Percentiles rank a stretch among this genome's conserved stretches.
These are phyloP conservation scores for Atherinosoma microstoma DNA, from an alignment of 2,797 vertebrate genomes.

Conservation along the genomic window DNA sequence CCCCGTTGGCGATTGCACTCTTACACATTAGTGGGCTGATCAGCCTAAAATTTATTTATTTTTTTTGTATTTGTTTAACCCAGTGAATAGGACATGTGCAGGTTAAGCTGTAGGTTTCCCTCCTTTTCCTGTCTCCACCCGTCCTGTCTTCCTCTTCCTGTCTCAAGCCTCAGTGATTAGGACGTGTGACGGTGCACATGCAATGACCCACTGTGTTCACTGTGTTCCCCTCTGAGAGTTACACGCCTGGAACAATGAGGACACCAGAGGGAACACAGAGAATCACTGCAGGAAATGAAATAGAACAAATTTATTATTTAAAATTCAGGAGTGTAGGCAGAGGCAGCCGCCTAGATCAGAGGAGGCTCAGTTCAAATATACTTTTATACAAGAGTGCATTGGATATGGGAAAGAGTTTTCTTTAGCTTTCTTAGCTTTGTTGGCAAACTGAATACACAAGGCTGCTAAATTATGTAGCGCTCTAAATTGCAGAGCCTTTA, in stretches of 20 bases:
- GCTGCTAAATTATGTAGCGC: not conserved
- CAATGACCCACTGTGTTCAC: slow-evolving; percentile 34
- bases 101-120: slow-evolving; percentile 49
- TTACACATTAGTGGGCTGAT: slow-evolving; percentile 8
- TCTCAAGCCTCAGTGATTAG: slow-evolving; percentile 43
- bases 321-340: slow-evolving; percentile 7
- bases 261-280: slow-evolving; percentile 48
- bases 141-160: slow-evolving; percentile 70
- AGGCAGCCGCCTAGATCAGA: slow-evolving; percentile 5
- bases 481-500: slow-evolving; percentile 11
- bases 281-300: slow-evolving; percentile 53
- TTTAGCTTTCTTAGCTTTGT: slow-evolving; percentile 10
- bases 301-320: slow-evolving; percentile 36
- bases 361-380: slow-evolving; percentile 17
- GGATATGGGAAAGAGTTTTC: slow-evolving; percentile 10
- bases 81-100: slow-evolving; percentile 42
- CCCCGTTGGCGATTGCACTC: slow-evolving; percentile 1
- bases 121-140: slow-evolving; percentile 73
- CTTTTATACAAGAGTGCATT: not conserved
- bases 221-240: slow-evolving; percentile 58
- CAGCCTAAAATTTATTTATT: slow-evolving; percentile 7
- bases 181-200: slow-evolving; percentile 9
- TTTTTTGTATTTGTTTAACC: slow-evolving; percentile 13
- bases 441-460: not conserved
- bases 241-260: slow-evolving; percentile 57